phyloP scores from a whole-genome alignment of 2,113 vertebrate genomes.

The Datnioides undecimradiatus region DNA sequence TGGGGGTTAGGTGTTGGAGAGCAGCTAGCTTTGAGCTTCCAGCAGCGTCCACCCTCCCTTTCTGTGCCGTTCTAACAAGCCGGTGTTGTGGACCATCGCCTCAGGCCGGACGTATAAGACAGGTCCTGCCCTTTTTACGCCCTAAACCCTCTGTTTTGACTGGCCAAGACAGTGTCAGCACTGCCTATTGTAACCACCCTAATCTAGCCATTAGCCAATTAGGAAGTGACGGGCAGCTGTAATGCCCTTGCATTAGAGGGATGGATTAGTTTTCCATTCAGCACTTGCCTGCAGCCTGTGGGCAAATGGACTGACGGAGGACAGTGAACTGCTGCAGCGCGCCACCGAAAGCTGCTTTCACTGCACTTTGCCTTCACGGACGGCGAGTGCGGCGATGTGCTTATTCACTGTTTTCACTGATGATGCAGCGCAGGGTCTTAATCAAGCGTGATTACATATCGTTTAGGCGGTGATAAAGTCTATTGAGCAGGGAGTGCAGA shows the following conservation, averaged over 20 bases:
- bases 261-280: conserved; percentile 80
- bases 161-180: conserved; percentile 75
- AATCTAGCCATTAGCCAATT: conserved; percentile 84
- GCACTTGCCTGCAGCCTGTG: conserved; percentile 49
- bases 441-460: conserved; percentile 68
- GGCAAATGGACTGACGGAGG: conserved; percentile 59
- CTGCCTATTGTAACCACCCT: conserved; percentile 75
- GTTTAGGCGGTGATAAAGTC: conserved; percentile 59
- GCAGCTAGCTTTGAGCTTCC: conserved; percentile 1
- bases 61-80: conserved; percentile 4
- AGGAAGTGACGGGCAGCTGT: conserved; percentile 80
- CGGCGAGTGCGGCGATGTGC: conserved; percentile 28
- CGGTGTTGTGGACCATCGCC: conserved; percentile 31
- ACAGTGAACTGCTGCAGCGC: conserved; percentile 21
- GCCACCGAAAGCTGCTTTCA: conserved; percentile 70
- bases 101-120: neutral
- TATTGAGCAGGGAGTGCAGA: conserved; percentile 38
- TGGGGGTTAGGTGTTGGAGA: neutral
- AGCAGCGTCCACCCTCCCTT: neutral
- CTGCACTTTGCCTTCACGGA: conserved; percentile 63
- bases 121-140: conserved; percentile 33
- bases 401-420: conserved; percentile 55
- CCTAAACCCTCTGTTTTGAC: conserved; percentile 73
- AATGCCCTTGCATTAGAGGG: conserved; percentile 75
- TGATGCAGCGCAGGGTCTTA: conserved; percentile 49